Percentiles rank a stretch among this genome's conserved stretches.
Conservation (phyloP, 2,113 vertebrate species). For the Triplophysa siluroides region DNA sequence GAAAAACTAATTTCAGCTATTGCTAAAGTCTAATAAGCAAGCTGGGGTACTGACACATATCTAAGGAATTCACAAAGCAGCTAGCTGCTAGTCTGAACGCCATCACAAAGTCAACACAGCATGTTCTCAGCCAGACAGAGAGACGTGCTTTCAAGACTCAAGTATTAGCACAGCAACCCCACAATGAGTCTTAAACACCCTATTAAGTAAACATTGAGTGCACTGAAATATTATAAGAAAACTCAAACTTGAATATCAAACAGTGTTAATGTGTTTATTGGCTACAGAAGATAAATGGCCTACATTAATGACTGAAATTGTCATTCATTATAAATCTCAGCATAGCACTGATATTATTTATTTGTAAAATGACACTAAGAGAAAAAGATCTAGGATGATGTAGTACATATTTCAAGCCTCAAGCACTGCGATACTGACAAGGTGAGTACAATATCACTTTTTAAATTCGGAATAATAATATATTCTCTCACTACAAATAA, state of each 20-base stretch:
- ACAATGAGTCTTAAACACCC: background rate
- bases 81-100: slow-evolving; percentile 3
- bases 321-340: slow-evolving; percentile 5
- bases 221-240: slow-evolving; percentile 10
- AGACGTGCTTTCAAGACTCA: slow-evolving; percentile 17
- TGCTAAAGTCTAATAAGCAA: background rate
- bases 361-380: background rate
- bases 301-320: background rate
- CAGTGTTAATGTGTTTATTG: background rate
- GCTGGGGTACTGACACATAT: slow-evolving; percentile 4
- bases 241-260: background rate
- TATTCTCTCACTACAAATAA: background rate
- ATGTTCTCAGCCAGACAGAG: background rate
- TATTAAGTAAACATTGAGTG: background rate
- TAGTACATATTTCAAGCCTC: slow-evolving; percentile 28
- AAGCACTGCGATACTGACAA: slow-evolving; percentile 24
- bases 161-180: slow-evolving; percentile 15
- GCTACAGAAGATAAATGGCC: background rate
- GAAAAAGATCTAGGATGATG: background rate
- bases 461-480: background rate
- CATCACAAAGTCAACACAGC: background rate
- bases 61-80: background rate
- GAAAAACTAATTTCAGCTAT: background rate
- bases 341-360: background rate
- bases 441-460: background rate